These are phyloP conservation scores for Fistularia tabacaria DNA, from an alignment of 2,797 vertebrate genomes.

Conservation along the genomic window DNA sequence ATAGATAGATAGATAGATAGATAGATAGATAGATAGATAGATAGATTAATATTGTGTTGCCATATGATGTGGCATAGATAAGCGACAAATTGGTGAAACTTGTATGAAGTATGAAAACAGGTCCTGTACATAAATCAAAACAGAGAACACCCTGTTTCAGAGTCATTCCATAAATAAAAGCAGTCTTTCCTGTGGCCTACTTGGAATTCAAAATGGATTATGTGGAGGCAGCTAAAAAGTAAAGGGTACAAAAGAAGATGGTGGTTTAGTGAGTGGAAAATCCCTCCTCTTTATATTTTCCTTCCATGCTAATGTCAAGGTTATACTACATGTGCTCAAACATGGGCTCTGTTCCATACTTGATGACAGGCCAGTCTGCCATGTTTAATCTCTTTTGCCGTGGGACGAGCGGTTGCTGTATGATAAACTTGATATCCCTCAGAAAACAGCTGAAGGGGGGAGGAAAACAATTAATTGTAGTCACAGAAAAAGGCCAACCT, in stretches of 20 bases:
- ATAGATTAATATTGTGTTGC: no score
- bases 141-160: constrained; percentile 19
- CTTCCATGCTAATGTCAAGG: no score
- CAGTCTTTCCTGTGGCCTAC: constrained; percentile 50
- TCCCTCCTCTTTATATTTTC: constrained; percentile 30
- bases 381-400: no score
- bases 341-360: constrained; percentile 19
- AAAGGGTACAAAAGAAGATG: constrained; percentile 41
- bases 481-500: constrained; percentile 42
- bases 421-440: constrained; percentile 11
- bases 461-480: constrained; percentile 19
- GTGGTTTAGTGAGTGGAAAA: constrained; percentile 26
- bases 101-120: not conserved
- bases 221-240: constrained; percentile 34
- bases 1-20: not conserved
- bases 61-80: no score
- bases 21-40: not conserved
- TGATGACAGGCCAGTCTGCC: constrained; percentile 3
- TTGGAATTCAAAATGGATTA: constrained; percentile 36
- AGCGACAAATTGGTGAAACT: not conserved
- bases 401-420: constrained; percentile 38
- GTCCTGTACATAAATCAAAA: constrained; percentile 5
- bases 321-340: no score
- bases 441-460: not conserved
- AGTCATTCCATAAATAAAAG: constrained; percentile 49